Conservation (phyloP, 1,140 invertebrate genomes). For the Chionoecetes opilio region DNA sequence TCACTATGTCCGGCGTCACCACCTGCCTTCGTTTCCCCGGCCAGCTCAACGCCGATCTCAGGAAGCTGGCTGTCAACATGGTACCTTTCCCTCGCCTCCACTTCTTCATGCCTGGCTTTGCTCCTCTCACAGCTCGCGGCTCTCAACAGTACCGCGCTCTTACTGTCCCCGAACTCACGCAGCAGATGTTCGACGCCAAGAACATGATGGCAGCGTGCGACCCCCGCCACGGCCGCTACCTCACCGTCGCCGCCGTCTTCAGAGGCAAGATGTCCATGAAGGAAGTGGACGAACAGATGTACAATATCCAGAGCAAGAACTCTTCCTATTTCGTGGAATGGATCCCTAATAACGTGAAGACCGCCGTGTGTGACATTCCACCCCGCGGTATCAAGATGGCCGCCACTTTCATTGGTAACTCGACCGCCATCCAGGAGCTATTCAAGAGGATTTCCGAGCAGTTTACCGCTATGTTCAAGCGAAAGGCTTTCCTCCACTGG, state of each 20-base stretch:
- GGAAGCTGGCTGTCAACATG: constrained; percentile 76
- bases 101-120: constrained; percentile 77
- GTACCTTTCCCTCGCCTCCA: constrained; percentile 75
- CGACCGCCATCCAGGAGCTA: constrained; percentile 75
- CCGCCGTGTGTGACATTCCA: constrained; percentile 74
- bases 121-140: constrained; percentile 70
- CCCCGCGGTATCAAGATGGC: constrained; percentile 77
- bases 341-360: constrained; percentile 77
- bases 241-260: constrained; percentile 76
- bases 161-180: constrained; percentile 72
- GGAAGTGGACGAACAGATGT: constrained; percentile 77
- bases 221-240: constrained; percentile 75
- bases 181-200: constrained; percentile 77
- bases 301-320: constrained; percentile 78
- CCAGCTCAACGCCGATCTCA: constrained; percentile 74
- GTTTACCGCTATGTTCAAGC: constrained; percentile 76
- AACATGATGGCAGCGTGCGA: constrained; percentile 78
- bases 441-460: constrained; percentile 76
- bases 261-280: constrained; percentile 78
- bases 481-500: constrained; percentile 78
- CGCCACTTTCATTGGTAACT: constrained; percentile 76
- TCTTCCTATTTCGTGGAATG: constrained; percentile 76
- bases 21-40: constrained; percentile 76
- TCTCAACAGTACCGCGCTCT: constrained; percentile 77
- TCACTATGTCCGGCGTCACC: constrained; percentile 74